These are phyloP conservation scores for Stomatorhinus walkeri DNA, from an alignment of 2,797 vertebrate genomes.

Conservation along the genomic window DNA sequence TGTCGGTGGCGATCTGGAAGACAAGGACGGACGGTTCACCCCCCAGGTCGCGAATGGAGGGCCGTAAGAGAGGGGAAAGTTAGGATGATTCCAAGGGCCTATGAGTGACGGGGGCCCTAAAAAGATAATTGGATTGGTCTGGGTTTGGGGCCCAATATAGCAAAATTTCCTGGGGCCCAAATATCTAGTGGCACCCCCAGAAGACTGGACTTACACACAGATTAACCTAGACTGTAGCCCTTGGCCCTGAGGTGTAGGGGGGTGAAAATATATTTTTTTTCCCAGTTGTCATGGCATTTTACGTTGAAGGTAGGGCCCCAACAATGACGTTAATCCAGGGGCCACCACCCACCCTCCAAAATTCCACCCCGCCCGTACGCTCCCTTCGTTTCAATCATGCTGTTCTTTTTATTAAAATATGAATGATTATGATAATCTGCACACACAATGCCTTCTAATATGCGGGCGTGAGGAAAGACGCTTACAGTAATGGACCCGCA, in stretches of 20 bases:
- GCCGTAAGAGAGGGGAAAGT: not conserved
- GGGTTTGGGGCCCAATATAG: not conserved
- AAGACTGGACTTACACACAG: not conserved
- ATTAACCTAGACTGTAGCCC: not conserved
- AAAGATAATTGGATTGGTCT: not conserved
- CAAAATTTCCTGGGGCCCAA: not conserved
- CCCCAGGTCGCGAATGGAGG: not conserved
- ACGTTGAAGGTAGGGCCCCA: not conserved
- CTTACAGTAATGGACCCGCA: slow-evolving; percentile 1
- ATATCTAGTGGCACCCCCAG: not conserved
- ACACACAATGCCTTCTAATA: not conserved
- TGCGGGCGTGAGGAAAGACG: not conserved
- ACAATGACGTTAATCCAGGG: not conserved
- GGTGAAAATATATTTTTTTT: not conserved
- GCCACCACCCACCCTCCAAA: not conserved
- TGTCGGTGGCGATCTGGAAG: slow-evolving; percentile 85
- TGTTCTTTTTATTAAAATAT: not conserved
- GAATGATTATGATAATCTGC: slow-evolving; percentile 6
- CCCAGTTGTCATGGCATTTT: not conserved
- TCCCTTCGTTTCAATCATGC: not conserved
- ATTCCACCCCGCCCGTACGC: not conserved
- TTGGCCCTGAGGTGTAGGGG: not conserved
- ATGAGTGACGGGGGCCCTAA: not conserved
- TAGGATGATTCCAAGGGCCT: not conserved
- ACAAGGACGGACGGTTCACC: not conserved